These are phyloP conservation scores for Brachynemurus nebulosus DNA, from an alignment of 2,888 invertebrate species.

Conservation along the genomic window DNA sequence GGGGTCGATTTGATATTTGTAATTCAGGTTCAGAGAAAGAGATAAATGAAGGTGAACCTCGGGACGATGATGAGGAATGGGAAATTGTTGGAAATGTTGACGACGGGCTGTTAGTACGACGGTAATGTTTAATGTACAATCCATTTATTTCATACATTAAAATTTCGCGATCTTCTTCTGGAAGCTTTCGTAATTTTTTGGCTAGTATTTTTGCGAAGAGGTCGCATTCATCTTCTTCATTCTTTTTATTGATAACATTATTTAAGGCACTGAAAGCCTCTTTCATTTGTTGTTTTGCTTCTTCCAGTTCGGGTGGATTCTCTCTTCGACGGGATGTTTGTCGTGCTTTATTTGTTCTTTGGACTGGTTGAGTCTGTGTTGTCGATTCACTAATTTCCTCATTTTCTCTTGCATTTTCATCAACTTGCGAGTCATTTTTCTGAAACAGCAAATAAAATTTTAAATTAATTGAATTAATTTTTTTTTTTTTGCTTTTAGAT, in stretches of 20 bases:
- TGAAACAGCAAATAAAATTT: background rate
- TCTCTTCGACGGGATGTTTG: constrained; percentile 1
- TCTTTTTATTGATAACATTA: constrained; percentile 1
- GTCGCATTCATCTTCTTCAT: constrained; percentile 15
- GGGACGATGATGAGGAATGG: too few species aligned
- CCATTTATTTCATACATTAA: constrained; percentile 16
- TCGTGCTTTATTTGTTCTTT: too few species aligned
- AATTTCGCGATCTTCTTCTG: constrained; percentile 13
- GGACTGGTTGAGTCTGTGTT: too few species aligned
- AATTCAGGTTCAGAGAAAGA: background rate
- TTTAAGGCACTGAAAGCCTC: constrained; percentile 8
- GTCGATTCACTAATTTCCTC: background rate
- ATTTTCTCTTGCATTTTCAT: background rate
- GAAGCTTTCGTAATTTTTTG: constrained; percentile 15
- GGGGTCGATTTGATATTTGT: background rate
- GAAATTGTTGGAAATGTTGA: background rate
- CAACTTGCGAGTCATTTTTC: background rate
- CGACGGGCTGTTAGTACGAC: background rate
- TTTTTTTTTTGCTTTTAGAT: constrained; percentile 16
- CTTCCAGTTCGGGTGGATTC: constrained; percentile 12
- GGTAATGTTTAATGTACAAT: constrained; percentile 1
- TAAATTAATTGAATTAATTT: background rate
- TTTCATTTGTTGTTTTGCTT: constrained; percentile 11
- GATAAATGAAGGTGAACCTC: background rate
- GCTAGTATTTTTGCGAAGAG: constrained; percentile 15